phyloP scores from a whole-genome alignment of 2,888 invertebrate genomes.

The Oasisia sp. region DNA sequence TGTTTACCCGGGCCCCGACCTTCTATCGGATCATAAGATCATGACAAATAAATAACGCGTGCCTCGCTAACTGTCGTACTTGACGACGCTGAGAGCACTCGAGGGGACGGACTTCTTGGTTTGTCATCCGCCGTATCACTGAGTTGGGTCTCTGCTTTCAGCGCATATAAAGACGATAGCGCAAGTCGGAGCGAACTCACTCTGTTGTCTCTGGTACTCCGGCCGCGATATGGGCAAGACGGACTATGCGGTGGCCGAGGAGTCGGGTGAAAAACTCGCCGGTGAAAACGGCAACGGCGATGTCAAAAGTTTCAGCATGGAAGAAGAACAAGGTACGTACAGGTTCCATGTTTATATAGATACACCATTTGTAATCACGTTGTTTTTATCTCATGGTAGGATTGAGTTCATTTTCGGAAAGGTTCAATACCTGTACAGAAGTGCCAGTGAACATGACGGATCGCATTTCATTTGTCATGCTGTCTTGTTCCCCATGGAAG shows the following conservation, averaged over 20 bases:
- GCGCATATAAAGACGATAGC: background rate
- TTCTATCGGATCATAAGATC: conserved; percentile 3
- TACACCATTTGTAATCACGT: background rate
- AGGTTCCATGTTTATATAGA: background rate
- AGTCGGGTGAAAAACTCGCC: background rate
- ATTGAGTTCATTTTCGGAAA: background rate
- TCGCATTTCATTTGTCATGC: background rate
- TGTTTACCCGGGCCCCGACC: conserved; percentile 3
- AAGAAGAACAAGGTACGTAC: background rate
- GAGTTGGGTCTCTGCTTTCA: background rate
- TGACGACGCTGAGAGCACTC: background rate
- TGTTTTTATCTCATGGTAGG: background rate
- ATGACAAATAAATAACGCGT: background rate
- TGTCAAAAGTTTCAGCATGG: background rate
- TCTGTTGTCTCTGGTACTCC: background rate
- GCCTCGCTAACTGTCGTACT: background rate
- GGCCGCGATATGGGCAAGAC: background rate
- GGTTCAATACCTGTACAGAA: background rate
- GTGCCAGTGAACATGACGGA: background rate
- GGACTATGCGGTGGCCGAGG: background rate
- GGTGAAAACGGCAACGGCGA: background rate
- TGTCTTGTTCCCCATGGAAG: background rate
- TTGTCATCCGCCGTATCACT: background rate
- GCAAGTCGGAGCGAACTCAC: background rate
- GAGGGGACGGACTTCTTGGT: background rate